These are phyloP conservation scores for Atta colombica DNA, from an alignment of 1,140 invertebrate genomes.

Conservation along the genomic window DNA sequence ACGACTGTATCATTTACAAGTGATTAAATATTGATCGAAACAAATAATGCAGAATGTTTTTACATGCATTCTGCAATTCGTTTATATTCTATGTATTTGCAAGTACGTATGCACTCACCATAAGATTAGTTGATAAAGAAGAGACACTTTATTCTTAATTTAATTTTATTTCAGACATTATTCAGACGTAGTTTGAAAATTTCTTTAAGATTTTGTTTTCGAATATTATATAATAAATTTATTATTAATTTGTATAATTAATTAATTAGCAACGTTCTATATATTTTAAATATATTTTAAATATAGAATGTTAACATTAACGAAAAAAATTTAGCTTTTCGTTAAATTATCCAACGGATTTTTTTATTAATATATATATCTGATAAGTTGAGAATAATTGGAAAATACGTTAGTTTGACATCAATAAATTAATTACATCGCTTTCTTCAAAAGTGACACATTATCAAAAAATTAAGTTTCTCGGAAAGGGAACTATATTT, in stretches of 20 bases:
- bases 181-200: background rate
- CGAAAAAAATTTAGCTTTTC: background rate
- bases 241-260: background rate
- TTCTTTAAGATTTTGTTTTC: background rate
- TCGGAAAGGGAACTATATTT: no score
- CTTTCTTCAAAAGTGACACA: no score
- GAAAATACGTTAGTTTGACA: background rate
- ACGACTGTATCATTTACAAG: background rate
- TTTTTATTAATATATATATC: background rate
- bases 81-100: background rate
- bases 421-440: background rate
- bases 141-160: background rate
- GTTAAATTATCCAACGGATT: background rate
- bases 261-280: background rate
- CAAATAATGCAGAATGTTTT: slow-evolving; percentile 3
- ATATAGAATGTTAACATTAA: background rate
- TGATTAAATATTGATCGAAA: slow-evolving; percentile 6
- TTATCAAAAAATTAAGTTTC: no score
- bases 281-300: background rate
- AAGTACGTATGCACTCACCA: background rate
- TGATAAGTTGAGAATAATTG: background rate
- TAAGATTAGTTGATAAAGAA: background rate
- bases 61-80: background rate
- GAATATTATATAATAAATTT: background rate
- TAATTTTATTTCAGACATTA: background rate